A percentile compares a stretch with the other conserved stretches of the same genome.
phyloP scores from a whole-genome alignment of 2,113 vertebrate genomes.

The Glaucomys volans region DNA sequence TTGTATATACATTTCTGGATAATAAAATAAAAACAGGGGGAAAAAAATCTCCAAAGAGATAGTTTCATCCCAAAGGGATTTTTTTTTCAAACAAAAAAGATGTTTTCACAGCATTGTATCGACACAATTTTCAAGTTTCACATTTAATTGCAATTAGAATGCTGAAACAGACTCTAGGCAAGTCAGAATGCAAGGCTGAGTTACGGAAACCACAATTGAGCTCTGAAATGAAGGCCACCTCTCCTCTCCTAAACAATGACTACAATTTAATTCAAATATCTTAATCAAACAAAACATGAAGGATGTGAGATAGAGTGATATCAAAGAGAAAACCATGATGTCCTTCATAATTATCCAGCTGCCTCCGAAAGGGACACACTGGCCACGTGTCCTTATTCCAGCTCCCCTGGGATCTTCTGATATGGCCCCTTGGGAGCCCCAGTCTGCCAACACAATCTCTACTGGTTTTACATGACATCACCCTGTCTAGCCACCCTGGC shows the following conservation, averaged over 20 bases:
- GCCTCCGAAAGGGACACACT: not conserved
- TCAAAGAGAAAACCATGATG: slow-evolving; percentile 28
- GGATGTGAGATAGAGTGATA: slow-evolving; percentile 26
- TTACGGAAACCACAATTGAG: not conserved
- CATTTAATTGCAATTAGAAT: slow-evolving; percentile 49
- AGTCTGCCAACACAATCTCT: not conserved
- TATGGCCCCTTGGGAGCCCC: not conserved
- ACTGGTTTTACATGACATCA: not conserved
- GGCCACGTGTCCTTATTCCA: not conserved
- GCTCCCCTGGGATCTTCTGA: not conserved
- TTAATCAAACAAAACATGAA: slow-evolving; percentile 71
- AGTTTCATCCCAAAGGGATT: slow-evolving; percentile 25
- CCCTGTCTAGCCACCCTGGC: not conserved
- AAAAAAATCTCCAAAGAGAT: not conserved
- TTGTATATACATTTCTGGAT: not conserved
- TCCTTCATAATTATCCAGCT: slow-evolving; percentile 53
- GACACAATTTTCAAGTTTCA: slow-evolving; percentile 50
- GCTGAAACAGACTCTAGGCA: not conserved
- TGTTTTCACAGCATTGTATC: slow-evolving; percentile 25
- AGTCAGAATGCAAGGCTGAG: not conserved
- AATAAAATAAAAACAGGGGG: not conserved
- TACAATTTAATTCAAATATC: slow-evolving; percentile 59
- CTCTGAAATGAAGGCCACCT: not conserved
- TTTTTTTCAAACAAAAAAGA: slow-evolving; percentile 39
- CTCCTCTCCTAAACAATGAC: slow-evolving; percentile 19